Evolutionary conservation across 2,888 invertebrate species (phyloP).

Genomic region (Ceriagrion tenellum): DNA sequence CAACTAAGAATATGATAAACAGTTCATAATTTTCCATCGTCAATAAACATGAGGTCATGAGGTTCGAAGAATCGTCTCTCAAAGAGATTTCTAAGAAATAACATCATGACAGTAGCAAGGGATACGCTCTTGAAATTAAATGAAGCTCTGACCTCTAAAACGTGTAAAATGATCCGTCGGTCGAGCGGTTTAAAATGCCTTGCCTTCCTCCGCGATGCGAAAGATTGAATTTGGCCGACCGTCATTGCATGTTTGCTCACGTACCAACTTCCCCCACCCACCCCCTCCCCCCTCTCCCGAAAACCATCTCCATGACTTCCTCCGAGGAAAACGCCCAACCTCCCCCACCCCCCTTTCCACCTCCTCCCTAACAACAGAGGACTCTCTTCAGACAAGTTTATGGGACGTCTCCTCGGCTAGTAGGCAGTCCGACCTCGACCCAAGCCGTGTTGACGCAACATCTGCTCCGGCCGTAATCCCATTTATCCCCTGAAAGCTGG

Average conservation of each 20-base stretch:
- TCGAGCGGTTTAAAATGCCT: not conserved
- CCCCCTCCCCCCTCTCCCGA: too few species aligned
- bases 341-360: not conserved
- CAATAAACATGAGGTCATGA: not conserved
- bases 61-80: not conserved
- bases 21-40: not conserved
- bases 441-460: not conserved
- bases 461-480: not conserved
- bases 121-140: not conserved
- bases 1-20: too few species aligned
- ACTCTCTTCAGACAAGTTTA: slow-evolving; percentile 10
- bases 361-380: not conserved
- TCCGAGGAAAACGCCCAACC: not conserved
- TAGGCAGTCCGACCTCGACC: not conserved
- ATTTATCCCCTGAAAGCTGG: not conserved
- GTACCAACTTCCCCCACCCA: not conserved
- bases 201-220: not conserved
- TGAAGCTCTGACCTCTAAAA: not conserved
- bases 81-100: not conserved
- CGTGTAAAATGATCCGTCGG: not conserved
- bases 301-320: not conserved
- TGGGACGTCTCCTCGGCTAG: not conserved
- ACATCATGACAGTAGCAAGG: not conserved
- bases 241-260: not conserved
- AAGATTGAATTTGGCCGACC: not conserved